Evolutionary conservation across 2,888 invertebrate species (phyloP).

Genomic region (Pristionchus entomophagus): DNA sequence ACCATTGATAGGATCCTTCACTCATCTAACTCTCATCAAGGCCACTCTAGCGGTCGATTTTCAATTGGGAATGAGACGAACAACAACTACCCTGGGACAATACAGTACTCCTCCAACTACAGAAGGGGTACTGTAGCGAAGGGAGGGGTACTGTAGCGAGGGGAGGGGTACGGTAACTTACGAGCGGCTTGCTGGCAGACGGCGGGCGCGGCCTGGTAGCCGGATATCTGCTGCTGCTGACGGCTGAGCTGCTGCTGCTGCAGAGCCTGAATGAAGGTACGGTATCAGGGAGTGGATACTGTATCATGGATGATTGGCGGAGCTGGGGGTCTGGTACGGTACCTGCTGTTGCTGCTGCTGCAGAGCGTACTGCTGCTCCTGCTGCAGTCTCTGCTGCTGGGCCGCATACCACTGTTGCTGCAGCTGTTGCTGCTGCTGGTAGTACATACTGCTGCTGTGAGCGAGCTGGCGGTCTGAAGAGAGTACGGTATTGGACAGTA

Average conservation of each 20-base stretch:
- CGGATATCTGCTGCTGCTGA: constrained; percentile 34
- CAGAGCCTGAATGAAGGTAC: too few relatives aligned
- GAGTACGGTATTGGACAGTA: background rate
- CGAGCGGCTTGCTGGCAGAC: background rate
- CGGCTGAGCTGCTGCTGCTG: background rate
- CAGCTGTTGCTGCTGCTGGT: constrained; percentile 3
- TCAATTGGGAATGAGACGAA: too few relatives aligned
- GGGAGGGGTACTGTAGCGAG: too few relatives aligned
- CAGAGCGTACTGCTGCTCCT: constrained; percentile 3
- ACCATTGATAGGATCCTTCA: too few relatives aligned
- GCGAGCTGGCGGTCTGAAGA: constrained; percentile 27
- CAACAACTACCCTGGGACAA: too few relatives aligned
- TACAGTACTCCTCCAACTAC: too few relatives aligned
- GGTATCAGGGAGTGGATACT: too few relatives aligned
- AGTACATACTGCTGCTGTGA: constrained; percentile 30
- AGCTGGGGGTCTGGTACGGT: background rate
- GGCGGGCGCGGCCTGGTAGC: background rate
- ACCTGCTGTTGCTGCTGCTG: constrained; percentile 29
- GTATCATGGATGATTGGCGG: too few relatives aligned
- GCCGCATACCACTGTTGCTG: constrained; percentile 6
- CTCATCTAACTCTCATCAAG: too few relatives aligned
- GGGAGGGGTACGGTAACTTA: constrained; percentile 25
- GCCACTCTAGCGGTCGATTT: too few relatives aligned
- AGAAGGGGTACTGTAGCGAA: too few relatives aligned
- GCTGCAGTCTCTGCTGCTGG: constrained; percentile 37